Evolutionary conservation across 2,797 vertebrate species (phyloP).

Genomic region (Molossus molossus): DNA sequence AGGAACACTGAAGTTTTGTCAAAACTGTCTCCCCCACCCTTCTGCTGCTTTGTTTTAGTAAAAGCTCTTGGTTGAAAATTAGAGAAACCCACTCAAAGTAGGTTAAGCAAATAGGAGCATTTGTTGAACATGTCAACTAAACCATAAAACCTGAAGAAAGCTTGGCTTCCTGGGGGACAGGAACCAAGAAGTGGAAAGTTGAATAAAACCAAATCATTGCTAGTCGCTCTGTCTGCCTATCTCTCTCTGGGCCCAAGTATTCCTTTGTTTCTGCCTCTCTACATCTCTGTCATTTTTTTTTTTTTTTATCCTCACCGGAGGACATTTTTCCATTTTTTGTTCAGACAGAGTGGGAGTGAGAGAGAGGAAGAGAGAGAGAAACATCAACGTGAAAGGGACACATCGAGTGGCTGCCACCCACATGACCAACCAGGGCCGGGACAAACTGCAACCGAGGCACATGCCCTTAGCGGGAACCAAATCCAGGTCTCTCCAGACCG

Average conservation of each 20-base stretch:
- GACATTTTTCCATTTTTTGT: too few species aligned
- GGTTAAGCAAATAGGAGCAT: not conserved
- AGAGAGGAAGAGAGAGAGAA: too few species aligned
- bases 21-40: not conserved
- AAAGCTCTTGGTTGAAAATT: not conserved
- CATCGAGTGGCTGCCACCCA: too few species aligned
- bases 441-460: too few species aligned
- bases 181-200: not conserved
- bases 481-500: too few species aligned
- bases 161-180: not conserved
- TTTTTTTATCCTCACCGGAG: too few species aligned
- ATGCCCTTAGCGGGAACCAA: too few species aligned
- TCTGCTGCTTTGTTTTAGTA: constrained; percentile 1
- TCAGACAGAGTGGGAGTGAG: too few species aligned
- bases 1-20: not conserved
- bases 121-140: not conserved
- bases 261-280: not conserved
- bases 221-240: not conserved
- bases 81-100: not conserved
- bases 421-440: too few species aligned
- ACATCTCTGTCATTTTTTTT: not conserved
- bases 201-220: not conserved
- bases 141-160: not conserved
- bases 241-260: not conserved
- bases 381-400: too few species aligned